These are phyloP conservation scores for Cerastoderma edule DNA, from an alignment of 2,888 invertebrate species.

Conservation along the genomic window DNA sequence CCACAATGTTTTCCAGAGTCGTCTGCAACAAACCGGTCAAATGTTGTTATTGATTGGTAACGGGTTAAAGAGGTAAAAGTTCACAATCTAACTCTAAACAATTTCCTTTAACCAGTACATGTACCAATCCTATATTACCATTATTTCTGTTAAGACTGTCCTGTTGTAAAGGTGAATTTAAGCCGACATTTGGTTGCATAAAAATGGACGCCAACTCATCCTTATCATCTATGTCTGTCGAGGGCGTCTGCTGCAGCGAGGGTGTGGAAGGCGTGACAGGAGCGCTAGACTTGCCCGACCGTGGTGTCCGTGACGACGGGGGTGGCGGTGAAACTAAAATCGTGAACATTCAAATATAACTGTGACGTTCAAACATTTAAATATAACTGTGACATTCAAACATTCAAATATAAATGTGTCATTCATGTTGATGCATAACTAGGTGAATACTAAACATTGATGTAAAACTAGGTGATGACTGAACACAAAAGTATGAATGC, in stretches of 20 bases:
- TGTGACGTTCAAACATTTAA: background rate
- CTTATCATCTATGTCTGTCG: conserved; percentile 31
- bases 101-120: no score
- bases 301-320: conserved; percentile 85
- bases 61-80: no score
- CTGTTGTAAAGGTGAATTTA: conserved; percentile 31
- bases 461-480: no score
- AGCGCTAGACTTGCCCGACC: conserved; percentile 82
- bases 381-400: background rate
- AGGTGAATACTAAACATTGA: no score
- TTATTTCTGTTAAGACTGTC: conserved; percentile 24
- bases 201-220: conserved; percentile 53
- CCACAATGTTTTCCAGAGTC: no score
- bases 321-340: conserved; percentile 94
- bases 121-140: no score
- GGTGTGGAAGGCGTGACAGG: conserved; percentile 41
- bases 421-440: no score
- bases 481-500: no score
- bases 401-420: no score
- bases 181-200: conserved; percentile 32
- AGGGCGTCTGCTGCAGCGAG: background rate
- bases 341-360: background rate
- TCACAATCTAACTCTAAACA: no score
- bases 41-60: no score
- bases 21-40: no score